Conservation (phyloP, 2,797 vertebrate species). For the Coracias cyanogaster region DNA sequence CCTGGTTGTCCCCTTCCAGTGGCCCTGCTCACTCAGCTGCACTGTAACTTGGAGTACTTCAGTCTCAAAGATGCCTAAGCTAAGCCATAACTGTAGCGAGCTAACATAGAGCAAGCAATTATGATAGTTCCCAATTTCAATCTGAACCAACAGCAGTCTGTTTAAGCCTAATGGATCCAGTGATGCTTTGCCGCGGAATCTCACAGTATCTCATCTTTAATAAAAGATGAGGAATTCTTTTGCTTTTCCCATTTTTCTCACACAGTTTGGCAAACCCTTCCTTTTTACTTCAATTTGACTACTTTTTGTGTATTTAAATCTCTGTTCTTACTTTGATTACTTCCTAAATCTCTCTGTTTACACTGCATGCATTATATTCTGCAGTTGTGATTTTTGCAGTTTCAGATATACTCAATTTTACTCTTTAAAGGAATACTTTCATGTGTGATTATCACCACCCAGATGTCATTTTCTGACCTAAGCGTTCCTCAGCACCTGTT, state of each 20-base stretch:
- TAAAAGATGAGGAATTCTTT: neutral
- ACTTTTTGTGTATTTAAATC: neutral
- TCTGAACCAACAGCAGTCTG: neutral
- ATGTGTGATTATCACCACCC: neutral
- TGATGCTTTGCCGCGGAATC: neutral
- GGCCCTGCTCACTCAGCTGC: neutral
- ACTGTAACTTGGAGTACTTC: neutral
- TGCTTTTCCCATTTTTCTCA: neutral
- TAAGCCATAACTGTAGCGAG: neutral
- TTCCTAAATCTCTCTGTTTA: neutral
- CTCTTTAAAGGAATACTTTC: neutral
- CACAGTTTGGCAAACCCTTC: neutral
- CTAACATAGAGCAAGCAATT: neutral
- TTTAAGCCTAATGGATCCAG: neutral
- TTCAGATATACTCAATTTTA: neutral
- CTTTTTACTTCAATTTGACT: neutral
- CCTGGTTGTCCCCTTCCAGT: rapidly evolving
- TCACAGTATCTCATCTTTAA: neutral
- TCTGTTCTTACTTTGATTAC: neutral
- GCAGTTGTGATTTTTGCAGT: neutral
- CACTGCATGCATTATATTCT: neutral
- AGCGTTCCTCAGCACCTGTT: neutral
- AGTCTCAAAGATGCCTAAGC: neutral
- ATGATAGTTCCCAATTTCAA: neutral
- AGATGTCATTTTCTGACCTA: neutral